These are phyloP conservation scores for Carollia perspicillata DNA, from an alignment of 2,113 vertebrate genomes.

Conservation along the genomic window DNA sequence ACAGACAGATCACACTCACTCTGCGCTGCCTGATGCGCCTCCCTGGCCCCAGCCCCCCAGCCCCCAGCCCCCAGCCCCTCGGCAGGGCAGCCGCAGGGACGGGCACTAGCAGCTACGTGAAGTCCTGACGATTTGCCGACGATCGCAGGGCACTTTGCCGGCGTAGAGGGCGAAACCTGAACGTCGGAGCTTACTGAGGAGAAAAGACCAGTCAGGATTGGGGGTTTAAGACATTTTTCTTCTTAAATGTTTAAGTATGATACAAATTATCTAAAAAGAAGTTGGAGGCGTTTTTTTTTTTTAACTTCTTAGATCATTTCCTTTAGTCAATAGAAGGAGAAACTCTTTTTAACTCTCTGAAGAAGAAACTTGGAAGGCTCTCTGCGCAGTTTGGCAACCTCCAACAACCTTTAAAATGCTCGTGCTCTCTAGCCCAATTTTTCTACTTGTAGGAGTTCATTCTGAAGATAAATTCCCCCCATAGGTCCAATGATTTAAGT, in stretches of 20 bases:
- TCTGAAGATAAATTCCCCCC: background rate
- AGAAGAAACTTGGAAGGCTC: background rate
- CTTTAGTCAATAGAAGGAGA: background rate
- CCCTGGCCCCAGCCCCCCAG: background rate
- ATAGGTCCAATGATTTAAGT: background rate
- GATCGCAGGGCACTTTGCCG: conserved; percentile 63
- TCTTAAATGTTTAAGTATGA: background rate
- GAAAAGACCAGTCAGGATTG: conserved; percentile 68
- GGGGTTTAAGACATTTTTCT: conserved; percentile 40
- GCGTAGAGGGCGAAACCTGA: conserved; percentile 39
- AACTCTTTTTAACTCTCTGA: background rate
- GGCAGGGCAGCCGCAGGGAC: conserved; percentile 25
- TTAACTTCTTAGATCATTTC: conserved; percentile 63
- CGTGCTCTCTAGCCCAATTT: background rate
- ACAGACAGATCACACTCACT: background rate
- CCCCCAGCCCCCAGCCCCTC: background rate
- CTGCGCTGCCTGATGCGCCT: background rate
- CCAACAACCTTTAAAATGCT: background rate
- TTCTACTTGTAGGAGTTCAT: background rate
- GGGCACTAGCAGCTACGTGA: conserved; percentile 44
- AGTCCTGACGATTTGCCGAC: conserved; percentile 55
- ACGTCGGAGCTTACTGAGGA: conserved; percentile 69
- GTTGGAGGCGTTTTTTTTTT: conserved; percentile 30
- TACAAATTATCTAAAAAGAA: conserved; percentile 64
- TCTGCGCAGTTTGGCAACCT: background rate